Evolutionary conservation across 35 echinoderm and acorn worm genomes (phyloP).

Genomic region (Anneissia japonica): DNA sequence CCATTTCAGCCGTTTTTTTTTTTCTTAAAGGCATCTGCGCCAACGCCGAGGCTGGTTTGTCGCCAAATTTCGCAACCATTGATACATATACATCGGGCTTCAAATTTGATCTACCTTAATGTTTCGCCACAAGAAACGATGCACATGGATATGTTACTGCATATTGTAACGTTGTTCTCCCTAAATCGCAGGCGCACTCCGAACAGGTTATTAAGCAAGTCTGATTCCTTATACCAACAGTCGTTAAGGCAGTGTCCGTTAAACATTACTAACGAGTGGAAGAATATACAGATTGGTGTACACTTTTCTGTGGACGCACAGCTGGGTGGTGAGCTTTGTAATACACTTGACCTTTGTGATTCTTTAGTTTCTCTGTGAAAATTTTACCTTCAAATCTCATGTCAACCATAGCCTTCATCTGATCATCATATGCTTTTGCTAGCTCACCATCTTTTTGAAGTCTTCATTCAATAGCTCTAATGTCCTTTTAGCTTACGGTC

Average conservation of each 20-base stretch:
- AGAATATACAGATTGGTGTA: slow-evolving; percentile 50
- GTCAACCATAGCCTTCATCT: too few relatives aligned
- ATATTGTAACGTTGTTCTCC: slow-evolving; percentile 33
- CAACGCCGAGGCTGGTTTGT: slow-evolving; percentile 66
- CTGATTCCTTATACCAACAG: slow-evolving; percentile 49
- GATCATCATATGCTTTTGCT: too few relatives aligned
- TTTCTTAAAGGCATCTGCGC: too few relatives aligned
- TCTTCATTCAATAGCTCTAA: too few relatives aligned
- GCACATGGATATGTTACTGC: slow-evolving; percentile 66
- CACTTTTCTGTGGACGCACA: slow-evolving; percentile 48
- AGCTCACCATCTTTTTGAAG: too few relatives aligned
- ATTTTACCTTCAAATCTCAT: too few relatives aligned
- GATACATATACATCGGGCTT: slow-evolving; percentile 51
- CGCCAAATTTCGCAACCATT: slow-evolving; percentile 57
- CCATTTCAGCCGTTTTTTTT: not conserved
- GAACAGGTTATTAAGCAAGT: slow-evolving; percentile 56
- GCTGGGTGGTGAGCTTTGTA: slow-evolving; percentile 61
- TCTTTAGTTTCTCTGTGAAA: too few relatives aligned
- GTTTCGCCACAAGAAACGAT: slow-evolving; percentile 65
- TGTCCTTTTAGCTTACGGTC: too few relatives aligned
- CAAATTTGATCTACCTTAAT: not conserved
- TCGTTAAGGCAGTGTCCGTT: slow-evolving; percentile 60
- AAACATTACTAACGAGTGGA: slow-evolving; percentile 35
- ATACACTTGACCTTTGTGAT: too few relatives aligned
- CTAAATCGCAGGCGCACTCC: slow-evolving; percentile 49